phyloP scores from a whole-genome alignment of 2,113 vertebrate species.

The Anser brachyrhynchus region DNA sequence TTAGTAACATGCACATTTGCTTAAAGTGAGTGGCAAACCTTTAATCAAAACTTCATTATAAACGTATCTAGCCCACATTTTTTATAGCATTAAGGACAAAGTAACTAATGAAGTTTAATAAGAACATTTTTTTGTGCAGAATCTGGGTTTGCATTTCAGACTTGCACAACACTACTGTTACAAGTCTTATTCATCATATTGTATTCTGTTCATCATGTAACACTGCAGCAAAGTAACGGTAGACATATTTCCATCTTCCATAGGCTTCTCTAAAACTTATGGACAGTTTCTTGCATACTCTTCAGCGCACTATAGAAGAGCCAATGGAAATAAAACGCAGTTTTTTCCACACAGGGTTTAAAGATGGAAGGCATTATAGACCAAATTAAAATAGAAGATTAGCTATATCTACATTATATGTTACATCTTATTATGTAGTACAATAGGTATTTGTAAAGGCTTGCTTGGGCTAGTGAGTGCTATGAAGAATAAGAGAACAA shows the following conservation, averaged over 20 bases:
- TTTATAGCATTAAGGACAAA: background rate
- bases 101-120: background rate
- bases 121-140: background rate
- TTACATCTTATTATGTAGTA: background rate
- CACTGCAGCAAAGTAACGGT: background rate
- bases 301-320: background rate
- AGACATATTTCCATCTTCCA: background rate
- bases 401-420: background rate
- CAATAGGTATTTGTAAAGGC: background rate
- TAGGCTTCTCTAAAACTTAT: background rate
- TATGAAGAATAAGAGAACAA: background rate
- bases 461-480: background rate
- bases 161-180: background rate
- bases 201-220: background rate
- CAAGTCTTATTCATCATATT: background rate
- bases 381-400: background rate
- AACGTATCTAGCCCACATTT: background rate
- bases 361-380: background rate
- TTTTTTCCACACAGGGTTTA: background rate
- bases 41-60: conserved; percentile 27
- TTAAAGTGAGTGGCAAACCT: background rate
- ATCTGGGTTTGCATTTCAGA: background rate
- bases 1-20: background rate
- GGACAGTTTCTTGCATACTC: background rate
- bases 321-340: background rate